Conservation (phyloP, 2,797 vertebrate genomes). For the Eurystomus glaucurus region DNA sequence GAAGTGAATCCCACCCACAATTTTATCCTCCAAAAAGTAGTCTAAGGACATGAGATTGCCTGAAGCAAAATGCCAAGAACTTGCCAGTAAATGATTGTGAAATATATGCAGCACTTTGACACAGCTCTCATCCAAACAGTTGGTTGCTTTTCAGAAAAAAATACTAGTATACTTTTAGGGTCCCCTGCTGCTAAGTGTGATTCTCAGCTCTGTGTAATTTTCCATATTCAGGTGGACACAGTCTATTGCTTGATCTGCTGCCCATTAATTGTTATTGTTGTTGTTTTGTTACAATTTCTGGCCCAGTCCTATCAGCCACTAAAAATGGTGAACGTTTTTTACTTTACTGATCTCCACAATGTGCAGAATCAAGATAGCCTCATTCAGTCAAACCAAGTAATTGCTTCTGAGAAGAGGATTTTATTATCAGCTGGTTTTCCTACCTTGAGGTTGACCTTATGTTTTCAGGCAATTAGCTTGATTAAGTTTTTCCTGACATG, state of each 20-base stretch:
- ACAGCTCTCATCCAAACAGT: constrained; percentile 31
- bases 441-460: constrained; percentile 33
- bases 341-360: not conserved
- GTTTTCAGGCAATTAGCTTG: constrained; percentile 52
- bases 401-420: not conserved
- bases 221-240: not conserved
- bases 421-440: not conserved
- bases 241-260: not conserved
- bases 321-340: not conserved
- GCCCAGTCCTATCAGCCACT: not conserved
- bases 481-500: constrained; percentile 33
- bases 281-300: not conserved
- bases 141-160: constrained; percentile 35
- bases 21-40: constrained; percentile 16
- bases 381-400: not conserved
- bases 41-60: constrained; percentile 41
- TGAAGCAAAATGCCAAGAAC: constrained; percentile 41
- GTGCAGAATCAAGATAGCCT: not conserved
- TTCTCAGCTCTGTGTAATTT: not conserved
- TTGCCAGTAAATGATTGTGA: constrained; percentile 40
- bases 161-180: not conserved
- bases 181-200: not conserved
- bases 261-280: not conserved
- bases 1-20: constrained; percentile 31
- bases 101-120: constrained; percentile 42